Conservation (phyloP, 2,888 invertebrate genomes). For the Noctua fimbriata region DNA sequence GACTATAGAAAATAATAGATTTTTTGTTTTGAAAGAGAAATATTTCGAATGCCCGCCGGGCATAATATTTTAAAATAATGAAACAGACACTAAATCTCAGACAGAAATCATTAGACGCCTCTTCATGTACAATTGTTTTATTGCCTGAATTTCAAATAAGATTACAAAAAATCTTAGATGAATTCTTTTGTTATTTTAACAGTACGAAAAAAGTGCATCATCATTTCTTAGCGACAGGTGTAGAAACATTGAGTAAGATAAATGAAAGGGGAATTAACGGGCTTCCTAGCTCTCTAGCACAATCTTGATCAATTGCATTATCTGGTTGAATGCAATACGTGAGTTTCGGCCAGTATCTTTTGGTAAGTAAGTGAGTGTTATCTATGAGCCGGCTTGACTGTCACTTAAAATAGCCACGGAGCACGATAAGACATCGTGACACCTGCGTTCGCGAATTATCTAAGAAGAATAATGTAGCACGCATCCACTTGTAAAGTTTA, state of each 20-base stretch:
- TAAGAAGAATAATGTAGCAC: conserved; percentile 46
- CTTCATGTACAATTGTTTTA: conserved; percentile 55
- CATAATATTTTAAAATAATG: conserved; percentile 53
- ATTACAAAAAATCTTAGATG: conserved; percentile 30
- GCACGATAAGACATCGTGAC: conserved; percentile 69
- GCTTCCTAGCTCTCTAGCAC: conserved; percentile 9
- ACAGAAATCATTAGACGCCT: conserved; percentile 60
- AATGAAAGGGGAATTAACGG: conserved; percentile 28
- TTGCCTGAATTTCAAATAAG: conserved; percentile 47
- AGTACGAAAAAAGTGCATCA: conserved; percentile 15
- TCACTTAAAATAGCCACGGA: conserved; percentile 72
- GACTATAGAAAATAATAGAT: conserved; percentile 45
- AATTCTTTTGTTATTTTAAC: conserved; percentile 33
- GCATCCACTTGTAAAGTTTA: conserved; percentile 47
- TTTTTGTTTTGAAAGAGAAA: conserved; percentile 40
- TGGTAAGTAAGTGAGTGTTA: conserved; percentile 65
- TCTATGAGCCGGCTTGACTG: conserved; percentile 60
- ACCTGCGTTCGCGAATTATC: conserved; percentile 69
- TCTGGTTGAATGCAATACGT: conserved; percentile 41
- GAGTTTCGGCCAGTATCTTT: conserved; percentile 46
- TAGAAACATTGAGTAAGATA: conserved; percentile 13
- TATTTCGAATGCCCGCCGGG: conserved; percentile 48
- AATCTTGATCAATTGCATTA: conserved; percentile 52
- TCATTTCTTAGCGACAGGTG: conserved; percentile 24
- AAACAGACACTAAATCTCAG: conserved; percentile 57